These are phyloP conservation scores for Campylomormyrus tamandua DNA, from an alignment of 2,113 vertebrate species.

Conservation along the genomic window DNA sequence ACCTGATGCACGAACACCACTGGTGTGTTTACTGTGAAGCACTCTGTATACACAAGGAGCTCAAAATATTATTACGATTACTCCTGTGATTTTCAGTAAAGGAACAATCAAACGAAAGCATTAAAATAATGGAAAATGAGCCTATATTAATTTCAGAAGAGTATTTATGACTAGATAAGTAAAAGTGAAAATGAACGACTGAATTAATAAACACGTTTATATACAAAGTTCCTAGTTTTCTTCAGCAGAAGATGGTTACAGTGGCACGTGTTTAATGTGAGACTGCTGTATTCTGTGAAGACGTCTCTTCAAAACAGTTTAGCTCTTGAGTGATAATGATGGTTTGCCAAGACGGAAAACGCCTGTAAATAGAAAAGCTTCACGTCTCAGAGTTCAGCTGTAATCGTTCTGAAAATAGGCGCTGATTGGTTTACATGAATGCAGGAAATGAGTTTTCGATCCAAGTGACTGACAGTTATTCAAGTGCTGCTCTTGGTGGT, in stretches of 20 bases:
- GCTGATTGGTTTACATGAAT: conserved; percentile 7
- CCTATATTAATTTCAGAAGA: not conserved
- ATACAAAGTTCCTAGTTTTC: not conserved
- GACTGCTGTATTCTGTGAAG: not conserved
- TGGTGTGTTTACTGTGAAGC: not conserved
- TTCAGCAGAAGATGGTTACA: not conserved
- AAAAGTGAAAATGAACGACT: not conserved
- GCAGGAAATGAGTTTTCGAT: not conserved
- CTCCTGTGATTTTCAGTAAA: not conserved
- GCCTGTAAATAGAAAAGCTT: not conserved
- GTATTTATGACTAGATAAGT: not conserved
- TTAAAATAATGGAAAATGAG: not conserved
- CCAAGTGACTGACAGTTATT: not conserved
- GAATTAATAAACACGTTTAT: not conserved
- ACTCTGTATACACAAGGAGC: not conserved
- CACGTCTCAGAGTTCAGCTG: not conserved
- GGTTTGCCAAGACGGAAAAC: not conserved
- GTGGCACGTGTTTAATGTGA: not conserved
- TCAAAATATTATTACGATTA: not conserved
- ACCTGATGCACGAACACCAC: not conserved
- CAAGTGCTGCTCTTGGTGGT: not conserved
- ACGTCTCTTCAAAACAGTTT: not conserved
- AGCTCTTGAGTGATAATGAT: not conserved
- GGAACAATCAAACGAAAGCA: not conserved
- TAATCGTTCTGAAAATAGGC: not conserved